Evolutionary conservation across 2,797 vertebrate genomes (phyloP).

Genomic region (Xenops minutus): DNA sequence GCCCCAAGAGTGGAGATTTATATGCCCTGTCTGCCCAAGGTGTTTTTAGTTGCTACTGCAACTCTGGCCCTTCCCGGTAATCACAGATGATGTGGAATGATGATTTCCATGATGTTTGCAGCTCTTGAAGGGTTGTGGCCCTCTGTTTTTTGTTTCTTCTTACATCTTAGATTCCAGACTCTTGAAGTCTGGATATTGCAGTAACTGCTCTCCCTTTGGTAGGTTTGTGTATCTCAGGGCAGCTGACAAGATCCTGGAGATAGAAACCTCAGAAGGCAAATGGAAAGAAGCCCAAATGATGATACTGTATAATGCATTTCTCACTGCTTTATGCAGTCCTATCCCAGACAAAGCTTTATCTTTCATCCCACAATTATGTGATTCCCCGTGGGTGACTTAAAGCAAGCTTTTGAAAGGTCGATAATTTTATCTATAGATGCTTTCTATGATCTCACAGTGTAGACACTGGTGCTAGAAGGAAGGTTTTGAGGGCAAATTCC

Average conservation of each 20-base stretch:
- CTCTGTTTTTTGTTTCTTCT: neutral
- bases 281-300: neutral
- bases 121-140: neutral
- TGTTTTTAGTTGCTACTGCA: neutral
- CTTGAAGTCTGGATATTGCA: neutral
- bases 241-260: neutral
- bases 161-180: neutral
- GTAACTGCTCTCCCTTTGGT: neutral
- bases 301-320: neutral
- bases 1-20: neutral
- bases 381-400: neutral
- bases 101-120: neutral
- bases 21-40: neutral
- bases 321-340: neutral
- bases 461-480: neutral
- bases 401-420: neutral
- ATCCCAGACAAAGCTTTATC: neutral
- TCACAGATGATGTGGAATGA: neutral
- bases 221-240: neutral
- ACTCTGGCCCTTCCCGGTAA: neutral
- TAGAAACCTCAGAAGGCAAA: neutral
- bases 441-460: neutral
- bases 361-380: constrained; percentile 9
- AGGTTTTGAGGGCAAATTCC: constrained; percentile 29
- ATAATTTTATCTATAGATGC: constrained; percentile 14